A percentile compares a stretch with the other conserved stretches of the same genome.
Evolutionary conservation across 2,888 invertebrate species (phyloP).

Genomic region (Calameuta pallipes): DNA sequence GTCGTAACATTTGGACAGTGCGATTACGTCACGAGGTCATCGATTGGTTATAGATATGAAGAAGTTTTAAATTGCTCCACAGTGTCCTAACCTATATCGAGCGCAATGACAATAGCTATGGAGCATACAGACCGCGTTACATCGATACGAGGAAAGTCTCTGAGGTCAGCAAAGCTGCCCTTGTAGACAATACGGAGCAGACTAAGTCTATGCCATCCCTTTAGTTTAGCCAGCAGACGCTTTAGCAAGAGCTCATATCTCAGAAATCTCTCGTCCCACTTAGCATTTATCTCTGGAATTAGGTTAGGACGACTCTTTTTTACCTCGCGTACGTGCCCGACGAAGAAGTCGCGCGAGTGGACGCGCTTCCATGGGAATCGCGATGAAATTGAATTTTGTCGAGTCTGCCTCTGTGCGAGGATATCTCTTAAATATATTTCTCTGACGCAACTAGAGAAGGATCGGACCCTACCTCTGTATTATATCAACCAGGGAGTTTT

Average conservation of each 20-base stretch:
- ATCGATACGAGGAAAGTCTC: not conserved
- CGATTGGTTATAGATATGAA: not conserved
- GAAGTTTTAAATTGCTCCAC: not conserved
- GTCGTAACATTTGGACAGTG: not conserved
- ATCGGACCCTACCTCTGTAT: not conserved
- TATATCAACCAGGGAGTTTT: not conserved
- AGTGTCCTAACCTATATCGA: not conserved
- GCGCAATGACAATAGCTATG: too few species aligned
- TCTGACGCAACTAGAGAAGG: not conserved
- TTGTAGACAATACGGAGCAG: not conserved
- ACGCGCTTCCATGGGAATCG: not conserved
- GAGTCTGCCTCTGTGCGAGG: not conserved
- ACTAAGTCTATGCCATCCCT: not conserved
- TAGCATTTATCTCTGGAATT: conserved; percentile 60
- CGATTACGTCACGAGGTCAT: not conserved
- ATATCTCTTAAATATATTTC: not conserved
- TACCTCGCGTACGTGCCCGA: conserved; percentile 18
- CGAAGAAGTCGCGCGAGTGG: not conserved
- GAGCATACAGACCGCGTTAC: too few species aligned
- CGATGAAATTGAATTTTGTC: not conserved
- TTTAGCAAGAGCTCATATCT: conserved; percentile 30
- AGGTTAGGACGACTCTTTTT: conserved; percentile 51
- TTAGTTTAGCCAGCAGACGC: conserved; percentile 3
- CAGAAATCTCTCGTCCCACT: conserved; percentile 50
- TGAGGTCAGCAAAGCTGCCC: not conserved